Base-by-base conservation (phyloP, 1,140 invertebrate genomes). In the Nephila pilipes region DNA sequence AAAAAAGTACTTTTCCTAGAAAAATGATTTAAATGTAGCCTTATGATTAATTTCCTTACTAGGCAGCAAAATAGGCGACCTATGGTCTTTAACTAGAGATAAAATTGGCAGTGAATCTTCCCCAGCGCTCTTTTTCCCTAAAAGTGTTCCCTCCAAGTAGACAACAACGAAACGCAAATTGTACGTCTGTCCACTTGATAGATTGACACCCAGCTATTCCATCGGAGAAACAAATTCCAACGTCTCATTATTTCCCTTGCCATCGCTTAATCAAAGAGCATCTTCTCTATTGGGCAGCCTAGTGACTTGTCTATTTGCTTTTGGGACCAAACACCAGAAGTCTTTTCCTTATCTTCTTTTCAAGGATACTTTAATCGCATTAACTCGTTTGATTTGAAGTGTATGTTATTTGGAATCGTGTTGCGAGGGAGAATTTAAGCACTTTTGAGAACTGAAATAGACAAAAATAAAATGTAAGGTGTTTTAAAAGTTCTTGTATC, bases 251-350 rank as follows among this genome's bases (percentile, higher is more conserved):
- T 75, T 75, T 75, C 69, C 32, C 69, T 32, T 75, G 69, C 69
- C 69, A 75, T 75, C 69, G 32, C 69, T 75, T 75, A 75, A 75
- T 75, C 69, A 75, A 75, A 36, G 69, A 75, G 32, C 69, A 32
- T 36, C 69, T 46, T 46, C 46, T 46, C 46, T 46, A 46, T 46
- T 46, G 46, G 46, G 46, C 46, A 46, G 46, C 46, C 46, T 10
- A 10, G 18, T 18, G 29, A 6, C 18, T 75, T 29, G 32, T 36
- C 69, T 75, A 18, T 32, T 16, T 36, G 32, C 14, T 75, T 75
- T 75, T 16, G 14, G 5, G 69, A 75, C 25, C 20, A 65, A 69
- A n/a, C 14, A 25, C 22, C 29, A 36, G 69, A 18, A 29, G 29
- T 36, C 18, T 14, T 32, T 69, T 29, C 63, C 29, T 12, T 57